Base-by-base conservation (phyloP, 1,140 invertebrate species). In the Diplogasteroides magnus region DNA sequence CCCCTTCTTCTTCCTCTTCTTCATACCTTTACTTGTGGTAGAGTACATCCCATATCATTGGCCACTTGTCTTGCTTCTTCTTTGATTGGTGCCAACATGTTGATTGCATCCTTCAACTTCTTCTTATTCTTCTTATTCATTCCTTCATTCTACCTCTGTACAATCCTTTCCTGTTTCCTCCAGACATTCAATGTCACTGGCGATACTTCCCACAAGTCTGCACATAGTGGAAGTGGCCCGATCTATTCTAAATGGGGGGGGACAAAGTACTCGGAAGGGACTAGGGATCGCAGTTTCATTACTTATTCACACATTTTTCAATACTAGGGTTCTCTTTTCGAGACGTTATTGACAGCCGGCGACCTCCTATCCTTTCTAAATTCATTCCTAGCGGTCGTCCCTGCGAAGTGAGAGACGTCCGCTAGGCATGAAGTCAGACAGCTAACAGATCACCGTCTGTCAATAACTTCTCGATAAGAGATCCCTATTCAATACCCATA, bases 21-120 rank as follows among this genome's bases (percentile, higher is more conserved):
- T 32, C 13, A 32, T 6, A 56, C 60, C 55, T 23, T 27, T 31
- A 55, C 23, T 27, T 56, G 48, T 29, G 27, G 77, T 26, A 58
- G 28, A 23, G 56, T 32, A 68, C 78, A 79, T 26, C 74, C 55
- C 26, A 79, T 66, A 58, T 82, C 78, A 2, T 58, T 69, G 48
- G 69, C 65, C 25, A 75, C 65, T 55, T 79, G 78, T 31, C 74
- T 68, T 58, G 77, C 72, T 31, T 79, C 78, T 55, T 68, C 68
- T 13, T 60, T 67, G 32, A 79, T 67, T n/a, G 78, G 79, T 3
- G 58, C 56, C 23, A 79, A 60, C 72, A 79, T 68, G 64, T 82
- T 79, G 15, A 76, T 31, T 25, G 78, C 78, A 23, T 48, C 37
- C 37, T 48, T 6, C 6, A 48, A 48, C n/a, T n/a, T n/a, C n/a